Conservation (phyloP, 2,888 invertebrate genomes). For the Synanthedon myopaeformis region DNA sequence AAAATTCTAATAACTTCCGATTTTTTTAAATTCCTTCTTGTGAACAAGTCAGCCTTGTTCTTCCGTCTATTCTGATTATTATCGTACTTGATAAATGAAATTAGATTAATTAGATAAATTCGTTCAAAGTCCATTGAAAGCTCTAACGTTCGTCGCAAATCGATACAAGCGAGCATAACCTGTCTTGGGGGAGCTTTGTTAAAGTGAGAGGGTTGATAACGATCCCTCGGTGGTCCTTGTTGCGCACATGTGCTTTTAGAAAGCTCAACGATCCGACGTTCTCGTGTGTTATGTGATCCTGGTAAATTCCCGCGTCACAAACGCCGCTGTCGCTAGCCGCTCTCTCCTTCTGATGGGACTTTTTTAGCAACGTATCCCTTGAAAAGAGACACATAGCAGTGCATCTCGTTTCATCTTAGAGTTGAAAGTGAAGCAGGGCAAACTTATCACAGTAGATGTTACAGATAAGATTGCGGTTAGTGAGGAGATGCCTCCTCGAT, state of each 20-base stretch:
- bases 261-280: constrained; percentile 36
- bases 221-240: constrained; percentile 31
- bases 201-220: constrained; percentile 25
- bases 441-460: too few relatives aligned
- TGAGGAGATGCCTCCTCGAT: too few relatives aligned
- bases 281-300: constrained; percentile 31
- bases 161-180: too few relatives aligned
- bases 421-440: background rate
- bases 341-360: constrained; percentile 54
- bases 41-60: too few relatives aligned
- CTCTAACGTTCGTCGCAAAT: too few relatives aligned
- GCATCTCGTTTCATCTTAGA: constrained; percentile 14
- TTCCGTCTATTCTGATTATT: too few relatives aligned
- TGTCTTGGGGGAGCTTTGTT: constrained; percentile 6
- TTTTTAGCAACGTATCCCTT: constrained; percentile 23
- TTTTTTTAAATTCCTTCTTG: too few relatives aligned
- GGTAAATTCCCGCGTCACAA: constrained; percentile 63
- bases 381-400: constrained; percentile 20
- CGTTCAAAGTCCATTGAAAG: too few relatives aligned
- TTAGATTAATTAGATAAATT: too few relatives aligned
- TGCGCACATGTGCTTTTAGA: constrained; percentile 42
- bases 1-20: too few relatives aligned
- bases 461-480: too few relatives aligned
- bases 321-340: constrained; percentile 68
- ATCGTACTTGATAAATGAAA: too few relatives aligned